Percentiles rank a stretch among this genome's conserved stretches.
Conservation (phyloP, 2,113 vertebrate species). For the Noturus placidus region DNA sequence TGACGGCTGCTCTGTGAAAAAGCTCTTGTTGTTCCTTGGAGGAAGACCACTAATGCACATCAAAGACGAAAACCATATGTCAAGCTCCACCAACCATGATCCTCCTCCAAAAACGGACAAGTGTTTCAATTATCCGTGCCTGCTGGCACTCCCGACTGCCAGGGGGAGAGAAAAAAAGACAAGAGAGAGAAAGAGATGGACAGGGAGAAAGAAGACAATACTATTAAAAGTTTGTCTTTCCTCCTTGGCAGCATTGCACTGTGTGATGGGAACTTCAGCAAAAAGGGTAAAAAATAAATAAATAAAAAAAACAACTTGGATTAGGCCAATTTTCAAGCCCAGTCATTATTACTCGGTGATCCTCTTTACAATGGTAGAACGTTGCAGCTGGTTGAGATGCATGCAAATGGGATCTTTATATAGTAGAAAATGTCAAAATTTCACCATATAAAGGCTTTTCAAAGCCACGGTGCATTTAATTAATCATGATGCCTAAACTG, state of each 20-base stretch:
- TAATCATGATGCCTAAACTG: background rate
- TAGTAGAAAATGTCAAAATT: background rate
- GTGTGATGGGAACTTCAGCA: slow-evolving; percentile 12
- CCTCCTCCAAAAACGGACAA: slow-evolving; percentile 35
- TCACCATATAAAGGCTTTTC: background rate
- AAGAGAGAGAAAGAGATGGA: background rate
- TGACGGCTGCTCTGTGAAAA: background rate
- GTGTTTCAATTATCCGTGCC: slow-evolving; percentile 40
- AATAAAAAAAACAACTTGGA: background rate
- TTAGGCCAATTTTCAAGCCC: background rate
- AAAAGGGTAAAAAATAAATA: background rate
- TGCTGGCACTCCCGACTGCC: slow-evolving; percentile 25
- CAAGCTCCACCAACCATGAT: slow-evolving; percentile 10
- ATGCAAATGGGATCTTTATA: background rate
- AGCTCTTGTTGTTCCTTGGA: slow-evolving; percentile 2
- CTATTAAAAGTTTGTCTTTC: background rate
- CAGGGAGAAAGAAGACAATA: slow-evolving; percentile 1
- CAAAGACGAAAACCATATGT: slow-evolving; percentile 32
- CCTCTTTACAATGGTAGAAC: background rate
- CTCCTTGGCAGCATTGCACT: background rate
- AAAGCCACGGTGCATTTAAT: background rate
- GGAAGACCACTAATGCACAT: slow-evolving; percentile 36
- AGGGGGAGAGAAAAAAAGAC: background rate
- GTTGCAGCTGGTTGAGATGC: background rate
- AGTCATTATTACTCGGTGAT: background rate